Conservation (phyloP, 2,888 invertebrate genomes). For the Branchellion lobata region DNA sequence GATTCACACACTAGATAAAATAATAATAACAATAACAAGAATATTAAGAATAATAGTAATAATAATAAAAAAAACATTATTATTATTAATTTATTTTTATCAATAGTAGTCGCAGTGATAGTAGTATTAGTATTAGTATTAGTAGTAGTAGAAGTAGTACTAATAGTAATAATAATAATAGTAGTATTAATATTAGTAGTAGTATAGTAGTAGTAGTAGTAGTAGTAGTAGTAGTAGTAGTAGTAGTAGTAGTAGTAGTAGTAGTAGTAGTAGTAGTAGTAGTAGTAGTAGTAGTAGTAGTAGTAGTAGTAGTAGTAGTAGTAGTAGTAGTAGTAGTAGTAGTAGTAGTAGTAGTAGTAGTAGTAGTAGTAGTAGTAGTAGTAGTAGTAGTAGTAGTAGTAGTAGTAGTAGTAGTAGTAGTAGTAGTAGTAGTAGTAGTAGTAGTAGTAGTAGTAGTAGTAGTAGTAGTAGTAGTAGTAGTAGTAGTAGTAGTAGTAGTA, state of each 20-base stretch:
- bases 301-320: constrained; percentile 5
- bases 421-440: constrained; percentile 18
- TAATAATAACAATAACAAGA: too few species aligned
- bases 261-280: background rate
- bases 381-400: constrained; percentile 4
- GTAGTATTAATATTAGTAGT: constrained; percentile 3
- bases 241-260: constrained; percentile 7
- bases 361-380: constrained; percentile 13
- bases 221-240: background rate
- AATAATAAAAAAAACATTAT: too few species aligned
- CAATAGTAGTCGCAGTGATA: too few species aligned
- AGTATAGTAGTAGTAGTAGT: constrained; percentile 1
- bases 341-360: background rate
- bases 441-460: background rate
- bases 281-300: constrained; percentile 1
- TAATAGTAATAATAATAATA: background rate
- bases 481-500: constrained; percentile 6
- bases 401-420: background rate
- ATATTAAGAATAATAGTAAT: too few species aligned
- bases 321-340: constrained; percentile 4
- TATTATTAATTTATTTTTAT: too few species aligned
- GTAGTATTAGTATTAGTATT: too few species aligned
- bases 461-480: background rate
- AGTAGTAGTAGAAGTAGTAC: background rate
- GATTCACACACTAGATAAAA: too few species aligned